A percentile compares a stretch with the other conserved stretches of the same genome.
phyloP scores from a whole-genome alignment of 2,888 invertebrate genomes.

The Thereva unica region DNA sequence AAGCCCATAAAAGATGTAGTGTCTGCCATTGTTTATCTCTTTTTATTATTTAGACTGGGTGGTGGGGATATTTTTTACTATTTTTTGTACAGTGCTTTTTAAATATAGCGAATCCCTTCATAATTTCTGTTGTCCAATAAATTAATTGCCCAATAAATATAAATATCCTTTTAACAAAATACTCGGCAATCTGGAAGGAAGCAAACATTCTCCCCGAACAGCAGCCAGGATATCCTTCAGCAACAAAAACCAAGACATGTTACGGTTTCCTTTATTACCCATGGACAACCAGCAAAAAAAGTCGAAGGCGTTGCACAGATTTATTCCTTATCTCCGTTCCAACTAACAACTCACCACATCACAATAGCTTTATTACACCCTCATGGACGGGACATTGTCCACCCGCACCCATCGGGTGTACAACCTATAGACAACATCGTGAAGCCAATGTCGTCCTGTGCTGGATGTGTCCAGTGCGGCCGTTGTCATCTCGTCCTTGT shows the following conservation, averaged over 20 bases:
- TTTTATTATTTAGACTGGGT: too few relatives aligned
- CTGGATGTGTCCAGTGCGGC: conserved; percentile 9
- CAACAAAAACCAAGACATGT: neutral
- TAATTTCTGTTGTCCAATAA: too few relatives aligned
- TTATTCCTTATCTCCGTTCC: conserved; percentile 35
- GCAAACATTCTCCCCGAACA: neutral
- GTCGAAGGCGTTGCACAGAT: conserved; percentile 32
- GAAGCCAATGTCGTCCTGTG: conserved; percentile 14
- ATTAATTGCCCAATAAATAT: too few relatives aligned
- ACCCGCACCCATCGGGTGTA: neutral
- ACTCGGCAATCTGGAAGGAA: too few relatives aligned
- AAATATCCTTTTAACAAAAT: too few relatives aligned
- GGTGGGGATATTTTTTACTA: too few relatives aligned
- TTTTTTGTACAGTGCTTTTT: too few relatives aligned
- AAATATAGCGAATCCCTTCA: too few relatives aligned
- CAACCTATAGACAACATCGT: neutral
- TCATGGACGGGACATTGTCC: conserved; percentile 24
- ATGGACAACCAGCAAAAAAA: neutral
- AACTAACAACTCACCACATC: conserved; percentile 12
- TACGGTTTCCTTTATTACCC: conserved; percentile 19
- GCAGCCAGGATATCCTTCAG: conserved; percentile 21
- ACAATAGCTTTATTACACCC: conserved; percentile 35
- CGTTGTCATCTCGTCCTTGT: conserved; percentile 8
- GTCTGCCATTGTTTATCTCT: too few relatives aligned
- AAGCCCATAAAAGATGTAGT: too few relatives aligned